These are phyloP conservation scores for Cossypha niveicapilla DNA, from an alignment of 2,797 vertebrate species.

Conservation along the genomic window DNA sequence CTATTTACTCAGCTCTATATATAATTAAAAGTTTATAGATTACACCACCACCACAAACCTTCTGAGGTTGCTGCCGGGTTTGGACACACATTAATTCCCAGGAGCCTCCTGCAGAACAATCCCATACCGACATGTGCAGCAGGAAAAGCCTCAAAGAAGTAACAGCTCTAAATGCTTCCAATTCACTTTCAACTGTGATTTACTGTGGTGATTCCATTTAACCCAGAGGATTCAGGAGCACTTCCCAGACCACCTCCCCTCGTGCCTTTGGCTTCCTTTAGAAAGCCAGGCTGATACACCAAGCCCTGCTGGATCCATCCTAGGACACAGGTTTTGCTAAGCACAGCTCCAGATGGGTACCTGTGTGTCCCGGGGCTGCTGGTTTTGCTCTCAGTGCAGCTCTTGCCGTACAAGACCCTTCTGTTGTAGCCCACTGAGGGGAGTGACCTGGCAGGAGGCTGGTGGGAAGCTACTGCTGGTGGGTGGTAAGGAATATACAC, in stretches of 20 bases:
- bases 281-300: background rate
- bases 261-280: background rate
- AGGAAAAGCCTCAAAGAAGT: slow-evolving; percentile 15
- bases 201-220: background rate
- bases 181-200: slow-evolving; percentile 15
- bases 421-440: fast-evolving
- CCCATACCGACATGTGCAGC: background rate
- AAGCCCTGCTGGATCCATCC: background rate
- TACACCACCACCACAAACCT: background rate
- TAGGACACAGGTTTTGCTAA: background rate
- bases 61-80: background rate
- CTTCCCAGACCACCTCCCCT: background rate
- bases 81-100: background rate
- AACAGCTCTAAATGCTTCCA: slow-evolving; percentile 13
- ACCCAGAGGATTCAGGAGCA: background rate
- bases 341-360: background rate
- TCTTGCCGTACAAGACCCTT: background rate
- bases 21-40: slow-evolving; percentile 18
- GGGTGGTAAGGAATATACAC: background rate
- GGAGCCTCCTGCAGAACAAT: background rate
- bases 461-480: background rate
- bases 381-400: background rate
- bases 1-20: slow-evolving; percentile 40
- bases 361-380: background rate
- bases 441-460: background rate